Percentiles rank a stretch among this genome's conserved stretches.
Evolutionary conservation across 2,888 invertebrate genomes (phyloP).

Genomic region (Drosophila putrida): DNA sequence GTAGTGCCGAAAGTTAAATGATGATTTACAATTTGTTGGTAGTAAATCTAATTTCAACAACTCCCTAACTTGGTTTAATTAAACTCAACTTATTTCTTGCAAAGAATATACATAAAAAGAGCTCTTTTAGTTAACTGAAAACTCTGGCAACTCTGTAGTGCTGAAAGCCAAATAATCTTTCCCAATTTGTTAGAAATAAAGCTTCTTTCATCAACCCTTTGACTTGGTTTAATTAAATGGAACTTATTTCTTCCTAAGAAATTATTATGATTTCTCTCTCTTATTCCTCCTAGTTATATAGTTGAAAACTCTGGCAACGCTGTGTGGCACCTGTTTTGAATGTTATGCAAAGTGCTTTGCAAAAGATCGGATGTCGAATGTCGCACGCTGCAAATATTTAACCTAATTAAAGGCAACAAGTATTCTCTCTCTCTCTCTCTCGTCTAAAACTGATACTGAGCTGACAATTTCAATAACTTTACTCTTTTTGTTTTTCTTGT

Average conservation of each 20-base stretch:
- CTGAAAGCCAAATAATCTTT: not conserved
- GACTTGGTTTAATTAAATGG: too few species aligned
- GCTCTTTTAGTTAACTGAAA: not conserved
- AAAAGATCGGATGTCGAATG: constrained; percentile 7
- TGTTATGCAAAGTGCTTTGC: constrained; percentile 17
- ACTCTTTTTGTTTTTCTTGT: constrained; percentile 4
- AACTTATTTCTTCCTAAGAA: not conserved
- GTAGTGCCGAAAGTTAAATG: not conserved
- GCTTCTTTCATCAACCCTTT: not conserved
- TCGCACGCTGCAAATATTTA: constrained; percentile 31
- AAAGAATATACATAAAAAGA: too few species aligned
- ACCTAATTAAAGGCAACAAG: constrained; percentile 32
- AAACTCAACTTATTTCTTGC: too few species aligned
- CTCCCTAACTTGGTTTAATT: too few species aligned
- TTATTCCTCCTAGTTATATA: too few species aligned
- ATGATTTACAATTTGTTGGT: too few species aligned
- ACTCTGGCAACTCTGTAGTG: not conserved
- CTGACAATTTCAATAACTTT: constrained; percentile 36
- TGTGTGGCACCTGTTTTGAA: not conserved
- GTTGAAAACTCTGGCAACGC: not conserved
- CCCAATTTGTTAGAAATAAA: not conserved
- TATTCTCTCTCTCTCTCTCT: too few species aligned
- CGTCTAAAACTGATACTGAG: constrained; percentile 8
- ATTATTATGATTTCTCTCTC: too few species aligned
- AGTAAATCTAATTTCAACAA: too few species aligned